Percentiles rank a stretch among this genome's conserved stretches.
Evolutionary conservation across 2,888 invertebrate species (phyloP).

Genomic region (Dasysyrphus albostriatus): DNA sequence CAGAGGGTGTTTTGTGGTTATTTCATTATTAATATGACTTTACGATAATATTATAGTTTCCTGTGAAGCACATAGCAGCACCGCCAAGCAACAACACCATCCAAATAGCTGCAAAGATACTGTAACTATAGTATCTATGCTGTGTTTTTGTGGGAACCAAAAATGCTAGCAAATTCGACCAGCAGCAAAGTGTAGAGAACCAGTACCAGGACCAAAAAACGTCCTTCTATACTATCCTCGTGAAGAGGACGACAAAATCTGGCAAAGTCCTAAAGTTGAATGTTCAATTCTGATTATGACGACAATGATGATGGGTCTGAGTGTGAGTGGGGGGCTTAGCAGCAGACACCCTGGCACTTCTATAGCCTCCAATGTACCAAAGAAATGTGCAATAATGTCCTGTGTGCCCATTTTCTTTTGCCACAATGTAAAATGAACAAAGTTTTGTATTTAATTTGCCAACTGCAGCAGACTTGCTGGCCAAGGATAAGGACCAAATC

Average conservation of each 20-base stretch:
- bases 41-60: slow-evolving; percentile 70
- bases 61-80: slow-evolving; percentile 14
- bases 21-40: slow-evolving; percentile 75
- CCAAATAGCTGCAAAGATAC: background rate
- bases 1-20: slow-evolving; percentile 57
- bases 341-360: background rate
- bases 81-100: background rate
- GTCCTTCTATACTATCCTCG: background rate
- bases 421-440: slow-evolving; percentile 65
- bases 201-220: background rate
- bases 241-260: slow-evolving; percentile 52
- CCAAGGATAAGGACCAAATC: slow-evolving; percentile 11
- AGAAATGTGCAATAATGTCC: slow-evolving; percentile 60
- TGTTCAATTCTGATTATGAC: slow-evolving; percentile 66
- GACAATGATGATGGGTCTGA: slow-evolving; percentile 28
- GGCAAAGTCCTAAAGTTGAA: slow-evolving; percentile 68
- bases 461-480: slow-evolving; percentile 14
- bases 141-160: slow-evolving; percentile 48
- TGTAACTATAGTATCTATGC: slow-evolving; percentile 18
- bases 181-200: background rate
- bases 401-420: slow-evolving; percentile 46
- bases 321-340: background rate
- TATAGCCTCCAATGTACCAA: background rate
- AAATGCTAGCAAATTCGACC: slow-evolving; percentile 7
- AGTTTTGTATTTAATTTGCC: slow-evolving; percentile 70